Evolutionary conservation across 2,888 invertebrate genomes (phyloP).

Genomic region (Therioaphis trifolii): DNA sequence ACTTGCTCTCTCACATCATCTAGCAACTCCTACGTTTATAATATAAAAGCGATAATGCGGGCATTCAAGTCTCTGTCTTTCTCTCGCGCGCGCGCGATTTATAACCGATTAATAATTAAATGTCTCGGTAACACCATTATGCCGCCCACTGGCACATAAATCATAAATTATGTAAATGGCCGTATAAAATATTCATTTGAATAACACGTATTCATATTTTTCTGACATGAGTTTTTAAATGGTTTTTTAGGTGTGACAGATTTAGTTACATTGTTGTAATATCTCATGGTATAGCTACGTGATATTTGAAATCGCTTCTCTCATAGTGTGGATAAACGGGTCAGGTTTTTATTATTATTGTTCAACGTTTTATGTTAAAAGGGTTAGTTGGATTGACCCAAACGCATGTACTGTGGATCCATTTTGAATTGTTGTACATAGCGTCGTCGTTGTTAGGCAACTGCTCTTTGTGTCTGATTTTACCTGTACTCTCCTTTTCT

Average conservation of each 20-base stretch:
- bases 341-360: slow-evolving; percentile 56
- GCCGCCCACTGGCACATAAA: slow-evolving; percentile 59
- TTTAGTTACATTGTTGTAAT: slow-evolving; percentile 53
- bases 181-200: slow-evolving; percentile 54
- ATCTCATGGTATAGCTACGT: slow-evolving; percentile 13
- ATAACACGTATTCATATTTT: slow-evolving; percentile 50
- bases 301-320: slow-evolving; percentile 42
- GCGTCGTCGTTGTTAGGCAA: slow-evolving; percentile 16
- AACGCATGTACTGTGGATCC: slow-evolving; percentile 32
- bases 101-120: slow-evolving; percentile 62
- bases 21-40: slow-evolving; percentile 29
- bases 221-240: slow-evolving; percentile 58
- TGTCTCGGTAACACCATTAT: slow-evolving; percentile 40
- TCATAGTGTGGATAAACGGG: not conserved
- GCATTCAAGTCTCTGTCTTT: slow-evolving; percentile 58
- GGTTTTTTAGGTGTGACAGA: slow-evolving; percentile 61
- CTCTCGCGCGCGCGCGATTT: slow-evolving; percentile 34
- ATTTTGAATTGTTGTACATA: slow-evolving; percentile 53
- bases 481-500: slow-evolving; percentile 38
- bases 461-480: slow-evolving; percentile 52
- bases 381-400: slow-evolving; percentile 60
- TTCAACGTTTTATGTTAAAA: slow-evolving; percentile 55
- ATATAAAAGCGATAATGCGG: slow-evolving; percentile 33
- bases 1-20: not conserved
- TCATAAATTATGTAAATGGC: slow-evolving; percentile 62